Conservation (phyloP, 2,113 vertebrate genomes). For the Centropus unirufus region DNA sequence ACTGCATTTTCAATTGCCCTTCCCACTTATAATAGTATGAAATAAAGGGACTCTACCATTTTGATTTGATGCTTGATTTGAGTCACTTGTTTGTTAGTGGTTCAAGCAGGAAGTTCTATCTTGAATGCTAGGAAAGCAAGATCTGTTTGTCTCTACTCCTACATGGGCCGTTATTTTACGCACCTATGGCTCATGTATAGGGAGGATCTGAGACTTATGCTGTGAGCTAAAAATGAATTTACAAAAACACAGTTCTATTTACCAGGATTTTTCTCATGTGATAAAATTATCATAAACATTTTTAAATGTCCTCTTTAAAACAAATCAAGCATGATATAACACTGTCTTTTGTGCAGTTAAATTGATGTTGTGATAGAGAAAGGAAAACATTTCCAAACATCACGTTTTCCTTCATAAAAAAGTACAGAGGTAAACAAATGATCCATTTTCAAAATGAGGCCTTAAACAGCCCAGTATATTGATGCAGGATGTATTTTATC, state of each 20-base stretch:
- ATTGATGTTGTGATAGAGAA: not conserved
- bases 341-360: not conserved
- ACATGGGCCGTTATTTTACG: not conserved
- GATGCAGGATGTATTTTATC: not conserved
- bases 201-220: not conserved
- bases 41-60: not conserved
- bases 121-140: not conserved
- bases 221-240: not conserved
- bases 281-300: not conserved
- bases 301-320: not conserved
- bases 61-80: not conserved
- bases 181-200: not conserved
- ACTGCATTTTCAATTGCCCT: not conserved
- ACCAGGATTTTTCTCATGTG: not conserved
- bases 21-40: not conserved
- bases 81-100: not conserved
- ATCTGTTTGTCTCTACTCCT: not conserved
- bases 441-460: not conserved
- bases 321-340: not conserved
- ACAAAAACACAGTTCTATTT: not conserved
- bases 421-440: not conserved
- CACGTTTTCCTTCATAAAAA: not conserved
- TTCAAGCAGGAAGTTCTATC: not conserved
- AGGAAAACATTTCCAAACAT: not conserved
- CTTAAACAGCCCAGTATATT: not conserved